A percentile compares a stretch with the other conserved stretches of the same genome.
Evolutionary conservation across 2,888 invertebrate genomes (phyloP).

Genomic region (Cataglyphis altisquamis): DNA sequence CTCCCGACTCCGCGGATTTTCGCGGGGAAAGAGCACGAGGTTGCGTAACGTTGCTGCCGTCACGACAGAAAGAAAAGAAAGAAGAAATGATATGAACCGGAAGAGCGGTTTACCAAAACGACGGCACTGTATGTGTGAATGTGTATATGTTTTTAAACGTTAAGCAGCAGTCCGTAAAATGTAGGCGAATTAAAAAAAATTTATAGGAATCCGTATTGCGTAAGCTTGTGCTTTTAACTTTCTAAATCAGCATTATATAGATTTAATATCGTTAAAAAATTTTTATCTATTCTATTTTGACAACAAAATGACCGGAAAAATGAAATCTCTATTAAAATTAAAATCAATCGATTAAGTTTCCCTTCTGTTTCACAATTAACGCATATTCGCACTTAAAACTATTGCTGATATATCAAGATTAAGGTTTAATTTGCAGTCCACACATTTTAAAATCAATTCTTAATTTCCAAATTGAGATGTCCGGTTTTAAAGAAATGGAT

Average conservation of each 20-base stretch:
- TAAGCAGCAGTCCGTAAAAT: conserved; percentile 38
- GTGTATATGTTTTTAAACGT: conserved; percentile 52
- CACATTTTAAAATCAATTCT: neutral
- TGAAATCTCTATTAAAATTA: conserved; percentile 1
- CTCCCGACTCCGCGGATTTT: conserved; percentile 47
- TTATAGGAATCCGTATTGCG: neutral
- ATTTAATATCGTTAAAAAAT: neutral
- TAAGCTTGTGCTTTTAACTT: neutral
- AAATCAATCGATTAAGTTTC: conserved; percentile 21
- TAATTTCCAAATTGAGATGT: neutral
- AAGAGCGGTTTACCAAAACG: conserved; percentile 63
- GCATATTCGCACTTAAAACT: neutral
- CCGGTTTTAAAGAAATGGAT: neutral
- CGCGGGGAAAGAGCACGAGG: conserved; percentile 56
- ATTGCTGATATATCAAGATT: neutral
- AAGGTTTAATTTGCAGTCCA: neutral
- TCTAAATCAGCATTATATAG: neutral
- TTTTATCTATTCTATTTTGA: neutral
- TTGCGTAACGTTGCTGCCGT: conserved; percentile 41
- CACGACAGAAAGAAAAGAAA: conserved; percentile 28
- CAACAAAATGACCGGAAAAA: neutral
- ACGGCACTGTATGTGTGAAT: conserved; percentile 45
- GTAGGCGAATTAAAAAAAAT: conserved; percentile 24
- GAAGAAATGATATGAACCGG: conserved; percentile 50
- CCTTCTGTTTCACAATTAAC: conserved; percentile 41